Evolutionary conservation across 2,113 vertebrate genomes (phyloP).

Genomic region (Boleophthalmus pectinirostris): DNA sequence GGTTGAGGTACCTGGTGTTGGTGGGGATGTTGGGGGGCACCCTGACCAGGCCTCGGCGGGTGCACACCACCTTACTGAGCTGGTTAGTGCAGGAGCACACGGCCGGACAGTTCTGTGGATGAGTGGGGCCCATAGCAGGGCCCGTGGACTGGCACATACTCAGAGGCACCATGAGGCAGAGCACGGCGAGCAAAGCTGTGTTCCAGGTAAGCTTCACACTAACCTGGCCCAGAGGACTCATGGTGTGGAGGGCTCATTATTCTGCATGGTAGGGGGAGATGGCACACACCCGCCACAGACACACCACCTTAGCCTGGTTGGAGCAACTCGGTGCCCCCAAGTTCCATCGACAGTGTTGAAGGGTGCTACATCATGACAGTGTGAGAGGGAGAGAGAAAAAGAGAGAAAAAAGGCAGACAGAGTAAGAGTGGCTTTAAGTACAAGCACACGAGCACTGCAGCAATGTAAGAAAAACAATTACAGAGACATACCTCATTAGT

Average conservation of each 20-base stretch:
- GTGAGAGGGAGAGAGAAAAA: conserved; percentile 33
- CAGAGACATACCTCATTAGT: conserved; percentile 83
- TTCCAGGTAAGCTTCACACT: conserved; percentile 96
- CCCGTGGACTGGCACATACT: conserved; percentile 82
- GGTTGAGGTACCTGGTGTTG: conserved; percentile 94
- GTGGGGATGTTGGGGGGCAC: conserved; percentile 93
- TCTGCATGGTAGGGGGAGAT: conserved; percentile 91
- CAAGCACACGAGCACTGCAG: conserved; percentile 48
- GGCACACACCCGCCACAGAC: conserved; percentile 86
- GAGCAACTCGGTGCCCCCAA: conserved; percentile 84
- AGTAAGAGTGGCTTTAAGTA: conserved; percentile 60
- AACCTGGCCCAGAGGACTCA: conserved; percentile 98
- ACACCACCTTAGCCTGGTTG: conserved; percentile 89
- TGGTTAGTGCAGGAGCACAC: conserved; percentile 97
- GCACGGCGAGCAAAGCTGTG: conserved; percentile 87
- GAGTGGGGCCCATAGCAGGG: conserved; percentile 75
- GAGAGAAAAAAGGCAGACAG: conserved; percentile 57
- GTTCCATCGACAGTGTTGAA: conserved; percentile 84
- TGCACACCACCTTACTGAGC: conserved; percentile 98
- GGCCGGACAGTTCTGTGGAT: conserved; percentile 91
- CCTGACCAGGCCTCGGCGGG: conserved; percentile 86
- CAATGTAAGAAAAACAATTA: conserved; percentile 52
- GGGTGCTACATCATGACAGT: conserved; percentile 64
- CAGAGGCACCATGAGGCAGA: conserved; percentile 91
- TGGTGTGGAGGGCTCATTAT: conserved; percentile 99